Conservation (phyloP, 1,140 invertebrate genomes). For the Melanaphis sacchari region DNA sequence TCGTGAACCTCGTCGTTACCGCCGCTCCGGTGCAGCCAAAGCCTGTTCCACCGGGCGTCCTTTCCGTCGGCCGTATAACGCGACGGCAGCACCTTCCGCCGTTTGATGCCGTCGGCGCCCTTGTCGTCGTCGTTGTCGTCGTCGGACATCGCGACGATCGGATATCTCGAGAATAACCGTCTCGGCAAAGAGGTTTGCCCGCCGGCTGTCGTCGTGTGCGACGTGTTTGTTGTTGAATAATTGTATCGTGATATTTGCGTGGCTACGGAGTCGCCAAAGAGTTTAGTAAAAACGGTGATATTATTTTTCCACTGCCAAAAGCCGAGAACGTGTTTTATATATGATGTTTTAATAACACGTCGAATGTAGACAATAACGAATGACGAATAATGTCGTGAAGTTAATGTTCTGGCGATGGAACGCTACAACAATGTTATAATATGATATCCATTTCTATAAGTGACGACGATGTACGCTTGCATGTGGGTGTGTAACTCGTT, state of each 20-base stretch:
- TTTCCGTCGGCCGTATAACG: not conserved
- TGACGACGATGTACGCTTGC: no score
- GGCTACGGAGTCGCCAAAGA: not conserved
- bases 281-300: not conserved
- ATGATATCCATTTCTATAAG: no score
- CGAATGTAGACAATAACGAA: no score
- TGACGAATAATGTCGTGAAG: no score
- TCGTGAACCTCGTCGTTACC: not conserved
- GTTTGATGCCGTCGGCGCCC: no score
- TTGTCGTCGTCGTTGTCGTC: not conserved
- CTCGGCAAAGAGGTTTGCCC: no score
- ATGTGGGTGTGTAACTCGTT: no score
- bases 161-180: not conserved
- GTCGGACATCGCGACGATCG: not conserved
- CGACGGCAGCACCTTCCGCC: not conserved
- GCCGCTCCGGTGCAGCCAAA: not conserved
- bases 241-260: not conserved
- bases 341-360: no score
- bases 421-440: no score
- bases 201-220: not conserved
- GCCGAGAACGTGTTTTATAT: no score
- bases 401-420: no score
- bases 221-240: not conserved
- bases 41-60: slow-evolving; percentile 8
- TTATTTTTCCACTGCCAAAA: not conserved